phyloP scores from a whole-genome alignment of 2,113 vertebrate species.

The Conger conger region DNA sequence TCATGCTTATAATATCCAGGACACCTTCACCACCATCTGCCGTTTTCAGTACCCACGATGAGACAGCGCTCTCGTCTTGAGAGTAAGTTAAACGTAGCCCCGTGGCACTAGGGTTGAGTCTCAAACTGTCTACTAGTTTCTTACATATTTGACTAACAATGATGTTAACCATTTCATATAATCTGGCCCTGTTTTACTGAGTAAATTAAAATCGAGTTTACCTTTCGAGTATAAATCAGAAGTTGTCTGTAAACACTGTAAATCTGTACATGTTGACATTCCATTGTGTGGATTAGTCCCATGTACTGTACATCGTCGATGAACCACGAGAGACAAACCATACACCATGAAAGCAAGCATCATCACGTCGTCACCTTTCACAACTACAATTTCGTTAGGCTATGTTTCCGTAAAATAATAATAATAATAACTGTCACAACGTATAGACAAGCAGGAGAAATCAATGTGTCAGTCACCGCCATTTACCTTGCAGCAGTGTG shows the following conservation, averaged over 20 bases:
- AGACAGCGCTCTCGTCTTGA: too few species aligned
- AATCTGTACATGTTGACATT: background rate
- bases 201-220: background rate
- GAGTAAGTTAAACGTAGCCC: too few species aligned
- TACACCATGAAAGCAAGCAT: background rate
- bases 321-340: background rate
- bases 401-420: conserved; percentile 23
- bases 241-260: background rate
- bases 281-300: background rate
- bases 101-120: too few species aligned
- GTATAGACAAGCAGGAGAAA: conserved; percentile 47
- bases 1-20: too few species aligned
- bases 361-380: background rate
- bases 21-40: too few species aligned
- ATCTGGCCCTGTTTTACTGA: too few species aligned
- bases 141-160: too few species aligned
- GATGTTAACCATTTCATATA: too few species aligned
- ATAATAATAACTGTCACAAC: conserved; percentile 31
- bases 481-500: conserved; percentile 66
- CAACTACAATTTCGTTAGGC: background rate
- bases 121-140: too few species aligned
- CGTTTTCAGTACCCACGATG: too few species aligned
- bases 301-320: background rate
- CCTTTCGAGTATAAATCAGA: background rate
- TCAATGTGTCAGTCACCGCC: conserved; percentile 47